Evolutionary conservation across 2,113 vertebrate species (phyloP).

Genomic region (Rhodinocichla rosea): DNA sequence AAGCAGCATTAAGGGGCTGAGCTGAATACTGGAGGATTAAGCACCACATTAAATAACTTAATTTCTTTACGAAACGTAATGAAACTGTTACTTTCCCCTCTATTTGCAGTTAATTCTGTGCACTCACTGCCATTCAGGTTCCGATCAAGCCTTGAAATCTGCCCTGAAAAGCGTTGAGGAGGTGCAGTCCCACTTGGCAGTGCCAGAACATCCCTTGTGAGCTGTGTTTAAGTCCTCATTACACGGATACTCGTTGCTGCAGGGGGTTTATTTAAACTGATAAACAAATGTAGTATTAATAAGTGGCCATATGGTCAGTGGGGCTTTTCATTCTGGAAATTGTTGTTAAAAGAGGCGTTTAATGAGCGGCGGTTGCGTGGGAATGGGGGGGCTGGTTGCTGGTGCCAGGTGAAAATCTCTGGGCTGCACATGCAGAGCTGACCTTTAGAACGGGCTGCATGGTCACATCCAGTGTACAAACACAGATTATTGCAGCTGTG

Average conservation of each 20-base stretch:
- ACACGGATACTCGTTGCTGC: background rate
- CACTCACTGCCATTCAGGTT: background rate
- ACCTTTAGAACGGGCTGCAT: background rate
- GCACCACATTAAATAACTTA: background rate
- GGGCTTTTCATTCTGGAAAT: background rate
- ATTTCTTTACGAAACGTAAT: background rate
- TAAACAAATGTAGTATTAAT: constrained; percentile 11
- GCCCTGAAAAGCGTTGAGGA: background rate
- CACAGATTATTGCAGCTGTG: background rate
- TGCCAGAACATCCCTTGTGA: background rate
- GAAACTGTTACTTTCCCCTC: background rate
- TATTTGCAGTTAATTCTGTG: background rate
- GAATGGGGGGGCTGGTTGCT: background rate
- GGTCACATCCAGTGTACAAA: background rate
- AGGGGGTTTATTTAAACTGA: background rate
- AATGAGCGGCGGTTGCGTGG: background rate
- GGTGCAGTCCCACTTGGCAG: background rate
- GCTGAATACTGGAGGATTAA: background rate
- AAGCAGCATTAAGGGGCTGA: background rate
- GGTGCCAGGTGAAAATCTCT: background rate
- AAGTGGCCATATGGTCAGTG: constrained; percentile 25
- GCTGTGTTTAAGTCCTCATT: background rate
- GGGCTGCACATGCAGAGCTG: background rate
- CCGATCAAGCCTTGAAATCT: background rate
- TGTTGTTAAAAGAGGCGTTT: background rate